Base-by-base conservation (phyloP, 2,888 invertebrate genomes). In the Dicranocentrus wangi region DNA sequence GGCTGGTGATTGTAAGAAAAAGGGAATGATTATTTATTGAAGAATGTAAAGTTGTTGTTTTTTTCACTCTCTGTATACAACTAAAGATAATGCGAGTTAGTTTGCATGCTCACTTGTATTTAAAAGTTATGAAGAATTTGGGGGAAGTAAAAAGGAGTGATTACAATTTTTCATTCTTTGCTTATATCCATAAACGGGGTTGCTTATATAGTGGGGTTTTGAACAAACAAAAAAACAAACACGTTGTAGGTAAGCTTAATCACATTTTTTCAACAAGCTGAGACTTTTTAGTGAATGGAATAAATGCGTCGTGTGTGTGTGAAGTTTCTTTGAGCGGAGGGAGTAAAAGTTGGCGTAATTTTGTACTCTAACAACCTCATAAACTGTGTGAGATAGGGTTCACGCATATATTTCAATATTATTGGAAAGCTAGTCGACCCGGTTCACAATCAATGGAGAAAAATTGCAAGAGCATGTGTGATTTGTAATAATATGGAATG, bases 1-100 rank as follows among this genome's bases (percentile, higher is more conserved):
- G n/a, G n/a, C n/a, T n/a, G n/a, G n/a, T n/a, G n/a, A 47, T 47
- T 47, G 17, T 63, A 39, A 15, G 61, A 61, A n/a, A n/a, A n/a
- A 61, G 23, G 21, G 63, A 39, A 42, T 17, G 5, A 42, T 63
- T 42, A 63, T 63, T 63, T 63, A 63, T 63, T 63, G 63, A 63
- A 43, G 8, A 63, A 42, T 42, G 43, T 60, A 32, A 60, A 60
- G 60, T 55, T 55, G 60, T 28, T 19, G 28, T 28, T 5, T 27
- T 55, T 23, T 60, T 28, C 17, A 3, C 27, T 60, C 28, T 27
- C 13, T 39, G 39, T 39, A 8, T 5, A n/a, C n/a, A 39, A 32
- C 27, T 58, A 3, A 13, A 47, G 27, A 58, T 27, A 60, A 8
- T 28, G n/a, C 2, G 21, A 21, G 23, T 8, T 60, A 7, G 13